Base-by-base conservation (phyloP, 2,888 invertebrate genomes). In the Antheraea yamamai region DNA sequence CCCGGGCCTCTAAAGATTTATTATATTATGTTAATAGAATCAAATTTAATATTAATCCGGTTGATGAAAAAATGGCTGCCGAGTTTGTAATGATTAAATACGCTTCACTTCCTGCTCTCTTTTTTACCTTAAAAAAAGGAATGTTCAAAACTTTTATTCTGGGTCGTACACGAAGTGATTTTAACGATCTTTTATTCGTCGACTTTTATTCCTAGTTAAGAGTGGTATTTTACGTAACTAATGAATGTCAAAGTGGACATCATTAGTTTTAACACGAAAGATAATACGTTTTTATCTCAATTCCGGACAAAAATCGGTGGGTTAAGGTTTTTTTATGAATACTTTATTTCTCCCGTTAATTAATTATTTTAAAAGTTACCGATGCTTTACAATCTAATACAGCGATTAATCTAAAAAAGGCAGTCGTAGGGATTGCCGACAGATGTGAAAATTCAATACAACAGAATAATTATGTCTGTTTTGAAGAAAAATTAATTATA, bases 121-220 rank as follows among this genome's bases (percentile, higher is more conserved):
- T 81, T 82, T 84, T 55, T 66, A 74, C 39, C 64, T 73, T 73
- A 86, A 89, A 88, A 87, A 86, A 82, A 82, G 80, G 14, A 66
- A 66, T 83, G 83, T 85, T 89, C 80, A 79, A 87, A 91, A 90
- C 87, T 90, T 92, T 90, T 90, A 89, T 91, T 88, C 87, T 82
- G 87, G 87, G 83, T 88, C 88, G 89, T 89, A 85, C 79, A 87
- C 82, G 88, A 88, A 90, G 89, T 89, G 89, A 91, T 91, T 93
- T 91, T 93, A 93, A 93, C 91, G 90, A 93, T 91, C 87, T 88
- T 91, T 91, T 89, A 89, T 92, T 89, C 85, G 84, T 84, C 77
- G 82, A 83, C 81, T 88, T 90, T 88, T 87, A 85, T 85, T 84
- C 80, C 77, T 77, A 84, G 85, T 83, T 82, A 83, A 47, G 81